phyloP scores from a whole-genome alignment of 2,113 vertebrate species.

The human region GRCh38 chr15:25809001-25809500 shows the following conservation, averaged over 20 bases:
- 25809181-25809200: not conserved
- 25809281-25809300: rapidly evolving
- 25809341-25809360: not conserved
- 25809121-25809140: not conserved
- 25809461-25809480: not conserved
- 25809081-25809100: not conserved
- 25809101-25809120: not conserved
- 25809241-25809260: not conserved
- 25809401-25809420: not conserved
- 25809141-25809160: not conserved
- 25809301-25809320: too few relatives aligned
- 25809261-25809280: not conserved
- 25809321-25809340: not conserved
- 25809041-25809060: rapidly evolving
- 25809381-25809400: not conserved
- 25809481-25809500: not conserved
- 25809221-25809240: too few relatives aligned
- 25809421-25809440: not conserved
- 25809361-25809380: not conserved
- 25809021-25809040: not conserved
- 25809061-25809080: not conserved
- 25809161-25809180: not conserved
- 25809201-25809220: not conserved
- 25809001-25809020: not conserved
- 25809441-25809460: not conserved